These are phyloP conservation scores for Merluccius polli DNA, from an alignment of 2,797 vertebrate species.

Conservation along the genomic window DNA sequence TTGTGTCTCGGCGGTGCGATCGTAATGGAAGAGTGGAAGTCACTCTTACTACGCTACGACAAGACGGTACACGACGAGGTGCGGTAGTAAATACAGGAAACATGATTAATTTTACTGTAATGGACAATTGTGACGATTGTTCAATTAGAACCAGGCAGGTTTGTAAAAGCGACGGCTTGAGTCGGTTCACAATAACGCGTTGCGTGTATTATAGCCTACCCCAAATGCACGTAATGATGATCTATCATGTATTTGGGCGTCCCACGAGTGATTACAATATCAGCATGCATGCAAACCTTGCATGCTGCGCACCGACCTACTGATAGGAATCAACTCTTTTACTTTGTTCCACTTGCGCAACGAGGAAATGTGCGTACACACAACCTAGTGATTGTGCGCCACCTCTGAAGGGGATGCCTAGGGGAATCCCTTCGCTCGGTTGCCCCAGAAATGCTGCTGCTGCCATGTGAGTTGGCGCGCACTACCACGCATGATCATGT, in stretches of 20 bases:
- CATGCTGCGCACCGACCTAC: background rate
- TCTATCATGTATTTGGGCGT: background rate
- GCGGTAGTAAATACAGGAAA: background rate
- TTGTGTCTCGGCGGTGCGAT: background rate
- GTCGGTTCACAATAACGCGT: background rate
- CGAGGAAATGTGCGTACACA: background rate
- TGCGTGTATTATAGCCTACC: background rate
- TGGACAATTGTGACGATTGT: background rate
- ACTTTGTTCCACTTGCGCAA: background rate
- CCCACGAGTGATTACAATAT: background rate
- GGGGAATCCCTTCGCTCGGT: conserved; percentile 7
- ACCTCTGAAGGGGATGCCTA: background rate
- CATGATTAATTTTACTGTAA: background rate
- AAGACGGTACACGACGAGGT: background rate
- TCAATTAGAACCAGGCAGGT: background rate
- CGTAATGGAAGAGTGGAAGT: background rate
- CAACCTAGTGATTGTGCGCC: background rate
- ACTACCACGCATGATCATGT: background rate
- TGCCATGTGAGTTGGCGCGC: background rate
- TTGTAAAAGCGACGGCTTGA: background rate
- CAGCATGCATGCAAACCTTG: background rate
- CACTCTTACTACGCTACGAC: background rate
- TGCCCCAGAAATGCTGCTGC: conserved; percentile 15
- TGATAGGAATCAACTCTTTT: background rate
- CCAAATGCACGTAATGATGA: background rate